Evolutionary conservation across 2,797 vertebrate species (phyloP).

Genomic region (Pipistrellus nathusii): DNA sequence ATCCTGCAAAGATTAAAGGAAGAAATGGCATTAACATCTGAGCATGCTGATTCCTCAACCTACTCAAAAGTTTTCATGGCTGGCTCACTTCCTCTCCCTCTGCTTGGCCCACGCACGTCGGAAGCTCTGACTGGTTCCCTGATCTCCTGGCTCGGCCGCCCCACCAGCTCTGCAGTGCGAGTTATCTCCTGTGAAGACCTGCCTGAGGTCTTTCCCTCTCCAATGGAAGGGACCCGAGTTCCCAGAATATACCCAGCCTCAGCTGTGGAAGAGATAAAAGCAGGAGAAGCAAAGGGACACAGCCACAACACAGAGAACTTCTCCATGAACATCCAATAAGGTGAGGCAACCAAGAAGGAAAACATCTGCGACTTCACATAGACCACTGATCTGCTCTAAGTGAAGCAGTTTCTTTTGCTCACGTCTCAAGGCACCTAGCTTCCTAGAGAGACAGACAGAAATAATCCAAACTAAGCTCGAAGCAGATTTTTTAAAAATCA

Average conservation of each 20-base stretch:
- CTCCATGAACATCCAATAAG: slow-evolving; percentile 70
- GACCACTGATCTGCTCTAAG: slow-evolving; percentile 61
- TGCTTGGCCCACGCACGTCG: too few relatives aligned
- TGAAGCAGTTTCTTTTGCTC: slow-evolving; percentile 95
- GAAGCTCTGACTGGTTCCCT: too few relatives aligned
- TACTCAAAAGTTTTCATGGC: not conserved
- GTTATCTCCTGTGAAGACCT: too few relatives aligned
- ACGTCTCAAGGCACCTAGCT: slow-evolving; percentile 93
- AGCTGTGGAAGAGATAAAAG: slow-evolving; percentile 55
- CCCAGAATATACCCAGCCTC: slow-evolving; percentile 39
- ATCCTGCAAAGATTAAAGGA: not conserved
- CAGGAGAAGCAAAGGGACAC: slow-evolving; percentile 63
- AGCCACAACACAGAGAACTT: slow-evolving; percentile 70
- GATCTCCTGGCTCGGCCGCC: too few relatives aligned
- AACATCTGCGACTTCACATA: slow-evolving; percentile 67
- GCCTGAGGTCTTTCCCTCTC: too few relatives aligned
- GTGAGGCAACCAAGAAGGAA: slow-evolving; percentile 77
- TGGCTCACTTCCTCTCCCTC: too few relatives aligned
- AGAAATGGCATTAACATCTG: not conserved
- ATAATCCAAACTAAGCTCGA: slow-evolving; percentile 57
- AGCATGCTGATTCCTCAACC: not conserved
- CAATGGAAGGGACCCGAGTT: too few relatives aligned
- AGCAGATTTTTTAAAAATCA: not conserved
- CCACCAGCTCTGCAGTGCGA: too few relatives aligned
- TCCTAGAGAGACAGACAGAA: slow-evolving; percentile 88